phyloP scores from a whole-genome alignment of 2,113 vertebrate species.

The Amphiprion ocellaris region DNA sequence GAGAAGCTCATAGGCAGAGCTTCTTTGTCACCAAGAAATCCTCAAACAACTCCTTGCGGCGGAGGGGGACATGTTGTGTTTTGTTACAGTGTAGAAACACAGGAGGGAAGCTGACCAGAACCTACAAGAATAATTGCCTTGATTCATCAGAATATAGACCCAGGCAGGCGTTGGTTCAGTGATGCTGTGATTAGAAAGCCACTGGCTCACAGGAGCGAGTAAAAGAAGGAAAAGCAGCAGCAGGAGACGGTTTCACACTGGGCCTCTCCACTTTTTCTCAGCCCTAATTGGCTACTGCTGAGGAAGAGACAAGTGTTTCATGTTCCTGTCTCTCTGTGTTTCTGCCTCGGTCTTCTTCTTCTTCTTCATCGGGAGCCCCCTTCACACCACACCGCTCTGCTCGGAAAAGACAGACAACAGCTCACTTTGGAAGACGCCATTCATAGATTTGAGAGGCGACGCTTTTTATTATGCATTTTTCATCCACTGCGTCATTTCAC shows the following conservation, averaged over 20 bases:
- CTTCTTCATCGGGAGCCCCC: conserved; percentile 15
- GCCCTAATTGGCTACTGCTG: conserved; percentile 76
- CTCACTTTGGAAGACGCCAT: conserved; percentile 33
- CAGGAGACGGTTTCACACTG: conserved; percentile 50
- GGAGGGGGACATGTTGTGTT: conserved; percentile 12
- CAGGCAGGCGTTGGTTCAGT: conserved; percentile 24
- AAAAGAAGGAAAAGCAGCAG: conserved; percentile 31
- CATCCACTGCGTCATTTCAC: conserved; percentile 15
- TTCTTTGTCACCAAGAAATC: conserved; percentile 6
- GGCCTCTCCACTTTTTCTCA: conserved; percentile 59
- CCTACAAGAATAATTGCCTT: conserved; percentile 30
- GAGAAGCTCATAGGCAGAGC: conserved; percentile 21
- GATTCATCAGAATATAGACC: conserved; percentile 40
- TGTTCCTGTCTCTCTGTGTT: conserved; percentile 48
- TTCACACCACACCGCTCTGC: conserved; percentile 20
- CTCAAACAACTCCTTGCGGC: conserved; percentile 2
- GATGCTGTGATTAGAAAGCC: conserved; percentile 45
- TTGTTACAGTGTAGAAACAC: conserved; percentile 13
- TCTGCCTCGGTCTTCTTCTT: conserved; percentile 37
- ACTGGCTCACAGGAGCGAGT: conserved; percentile 39
- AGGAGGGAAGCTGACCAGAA: conserved; percentile 47
- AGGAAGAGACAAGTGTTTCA: conserved; percentile 60
- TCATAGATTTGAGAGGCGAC: conserved; percentile 15
- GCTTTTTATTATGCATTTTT: conserved; percentile 1
- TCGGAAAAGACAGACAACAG: conserved; percentile 12